Percentiles rank a stretch among this genome's conserved stretches.
These are phyloP conservation scores for Chrysomela aeneicollis DNA, from an alignment of 2,888 invertebrate species.

Conservation along the genomic window DNA sequence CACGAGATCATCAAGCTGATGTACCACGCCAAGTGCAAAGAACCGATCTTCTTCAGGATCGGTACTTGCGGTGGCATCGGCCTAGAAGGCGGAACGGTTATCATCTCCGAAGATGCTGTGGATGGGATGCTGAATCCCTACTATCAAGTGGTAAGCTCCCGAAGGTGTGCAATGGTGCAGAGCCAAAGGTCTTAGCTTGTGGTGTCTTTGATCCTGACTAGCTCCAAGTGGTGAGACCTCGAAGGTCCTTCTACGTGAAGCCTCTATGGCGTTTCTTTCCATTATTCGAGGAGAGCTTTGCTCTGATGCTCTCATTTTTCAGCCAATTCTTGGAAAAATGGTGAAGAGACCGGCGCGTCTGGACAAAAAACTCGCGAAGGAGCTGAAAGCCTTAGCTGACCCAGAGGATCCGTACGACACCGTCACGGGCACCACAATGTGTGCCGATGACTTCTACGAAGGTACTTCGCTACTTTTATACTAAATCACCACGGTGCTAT, in stretches of 20 bases:
- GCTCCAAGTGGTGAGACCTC: no score
- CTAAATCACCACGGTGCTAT: no score
- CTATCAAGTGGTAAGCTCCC: constrained; percentile 78
- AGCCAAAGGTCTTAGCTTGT: no score
- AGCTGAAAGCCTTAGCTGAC: constrained; percentile 78
- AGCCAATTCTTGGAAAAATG: constrained; percentile 87
- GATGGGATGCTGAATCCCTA: constrained; percentile 85
- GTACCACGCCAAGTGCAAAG: constrained; percentile 87
- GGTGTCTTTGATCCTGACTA: no score
- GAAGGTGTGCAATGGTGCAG: neutral
- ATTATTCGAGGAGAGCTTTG: no score
- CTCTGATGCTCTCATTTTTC: constrained; percentile 44
- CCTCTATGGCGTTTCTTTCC: no score
- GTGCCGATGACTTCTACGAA: constrained; percentile 98
- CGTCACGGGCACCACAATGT: constrained; percentile 91
- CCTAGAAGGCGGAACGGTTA: constrained; percentile 90
- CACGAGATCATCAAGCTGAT: constrained; percentile 97
- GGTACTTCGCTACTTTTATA: constrained; percentile 63
- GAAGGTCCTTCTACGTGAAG: no score
- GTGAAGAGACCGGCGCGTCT: constrained; percentile 84
- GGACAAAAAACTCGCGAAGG: constrained; percentile 81
- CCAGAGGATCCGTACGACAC: constrained; percentile 87
- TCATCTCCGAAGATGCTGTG: constrained; percentile 91
- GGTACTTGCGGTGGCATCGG: constrained; percentile 95
- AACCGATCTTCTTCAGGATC: constrained; percentile 92